Percentiles rank a stretch among this genome's conserved stretches.
phyloP scores from a whole-genome alignment of 1,140 invertebrate species.

The Hermetia illucens region DNA sequence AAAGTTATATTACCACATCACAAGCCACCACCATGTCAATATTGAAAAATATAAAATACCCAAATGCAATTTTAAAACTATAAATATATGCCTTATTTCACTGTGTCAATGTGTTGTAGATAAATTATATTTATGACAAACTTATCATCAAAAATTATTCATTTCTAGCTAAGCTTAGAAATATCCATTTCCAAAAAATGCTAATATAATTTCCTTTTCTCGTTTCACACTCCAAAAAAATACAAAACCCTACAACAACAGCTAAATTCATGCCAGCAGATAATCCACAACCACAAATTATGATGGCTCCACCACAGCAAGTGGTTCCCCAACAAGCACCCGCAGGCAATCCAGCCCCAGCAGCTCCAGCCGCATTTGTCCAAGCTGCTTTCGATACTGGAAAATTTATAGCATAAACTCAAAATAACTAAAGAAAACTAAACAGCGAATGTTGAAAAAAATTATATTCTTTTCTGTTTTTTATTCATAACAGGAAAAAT shows the following conservation, averaged over 20 bases:
- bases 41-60: too few species aligned
- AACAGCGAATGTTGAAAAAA: too few species aligned
- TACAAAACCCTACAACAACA: background rate
- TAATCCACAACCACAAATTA: background rate
- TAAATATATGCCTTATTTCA: background rate
- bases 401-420: background rate
- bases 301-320: background rate
- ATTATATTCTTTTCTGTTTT: background rate
- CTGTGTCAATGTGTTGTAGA: constrained; percentile 1
- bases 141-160: too few species aligned
- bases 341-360: background rate
- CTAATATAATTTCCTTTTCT: background rate
- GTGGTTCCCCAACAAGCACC: background rate
- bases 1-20: too few species aligned
- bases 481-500: background rate
- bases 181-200: background rate
- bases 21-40: too few species aligned
- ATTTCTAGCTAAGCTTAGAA: background rate
- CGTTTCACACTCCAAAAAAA: too few species aligned
- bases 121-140: background rate
- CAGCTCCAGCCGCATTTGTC: background rate
- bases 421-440: background rate
- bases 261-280: background rate
- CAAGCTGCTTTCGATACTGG: background rate
- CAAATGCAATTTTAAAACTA: too few species aligned